These are phyloP conservation scores for Tenualosa ilisha DNA, from an alignment of 2,797 vertebrate species.

Conservation along the genomic window DNA sequence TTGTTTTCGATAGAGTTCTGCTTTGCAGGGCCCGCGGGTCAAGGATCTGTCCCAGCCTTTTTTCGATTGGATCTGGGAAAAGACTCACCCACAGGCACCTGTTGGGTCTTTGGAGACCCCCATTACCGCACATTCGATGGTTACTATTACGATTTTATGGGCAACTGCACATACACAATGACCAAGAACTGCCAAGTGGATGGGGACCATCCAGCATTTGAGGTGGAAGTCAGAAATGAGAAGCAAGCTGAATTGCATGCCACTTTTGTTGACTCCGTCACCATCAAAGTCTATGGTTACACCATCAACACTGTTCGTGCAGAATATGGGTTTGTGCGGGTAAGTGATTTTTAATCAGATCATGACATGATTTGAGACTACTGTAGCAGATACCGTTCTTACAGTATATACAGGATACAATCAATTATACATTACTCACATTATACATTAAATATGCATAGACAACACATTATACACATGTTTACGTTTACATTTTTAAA, in stretches of 20 bases:
- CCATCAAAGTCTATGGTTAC: conserved; percentile 61
- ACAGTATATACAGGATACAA: not conserved
- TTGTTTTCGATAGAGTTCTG: not conserved
- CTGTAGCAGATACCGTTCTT: too few species aligned
- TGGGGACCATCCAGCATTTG: conserved; percentile 64
- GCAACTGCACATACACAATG: conserved; percentile 71
- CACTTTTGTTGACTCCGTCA: conserved; percentile 65
- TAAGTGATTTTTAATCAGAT: conserved; percentile 53
- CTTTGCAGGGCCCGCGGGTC: not conserved
- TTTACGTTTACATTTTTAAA: not conserved
- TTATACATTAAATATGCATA: not conserved
- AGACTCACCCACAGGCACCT: conserved; percentile 37
- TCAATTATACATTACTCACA: not conserved
- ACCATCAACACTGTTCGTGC: conserved; percentile 64
- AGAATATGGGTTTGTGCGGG: conserved; percentile 68
- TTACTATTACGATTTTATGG: conserved; percentile 69
- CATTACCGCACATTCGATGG: conserved; percentile 76
- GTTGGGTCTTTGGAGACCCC: conserved; percentile 73
- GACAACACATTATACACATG: not conserved
- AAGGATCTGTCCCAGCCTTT: not conserved
- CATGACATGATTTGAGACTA: too few species aligned
- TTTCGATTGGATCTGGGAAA: not conserved
- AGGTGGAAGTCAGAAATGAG: conserved; percentile 70
- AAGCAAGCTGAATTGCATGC: conserved; percentile 64
- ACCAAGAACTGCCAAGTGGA: conserved; percentile 65